Evolutionary conservation across 2,797 vertebrate genomes (phyloP), one percentile per base, ranked within the genome.

Genomic region (Orestias chungarensis): DNA sequence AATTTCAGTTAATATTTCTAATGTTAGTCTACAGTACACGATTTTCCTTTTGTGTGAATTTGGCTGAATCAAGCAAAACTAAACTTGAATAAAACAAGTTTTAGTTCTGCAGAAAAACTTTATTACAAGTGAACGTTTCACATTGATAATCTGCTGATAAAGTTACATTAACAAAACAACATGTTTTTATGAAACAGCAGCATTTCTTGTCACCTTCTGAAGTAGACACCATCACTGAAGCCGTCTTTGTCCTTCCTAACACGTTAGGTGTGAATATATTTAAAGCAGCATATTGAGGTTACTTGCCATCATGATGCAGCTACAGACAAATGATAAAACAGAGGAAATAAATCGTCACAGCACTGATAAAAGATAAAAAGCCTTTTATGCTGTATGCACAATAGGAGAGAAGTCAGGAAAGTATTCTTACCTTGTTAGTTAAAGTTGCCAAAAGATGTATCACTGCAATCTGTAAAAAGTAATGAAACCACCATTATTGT

Each of bases 211-310:
- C 49, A 44, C 0, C 43, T 3, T 12, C 62, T 20, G 4, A 70
- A 18, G 64, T 88, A 88, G 15, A 88, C 69, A 49, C 79, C 84
- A 0, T 78, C 75, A 49, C 3, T 66, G 1, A 4, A 0, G 23
- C 20, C 2, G 18, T 75, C 15, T 8, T 40, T 0, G 4, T 27
- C 17, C 68, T 66, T 78, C 69, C 79, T 17, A 78, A 23, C 57
- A 15, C 68, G 47, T 23, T 57, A 33, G 7, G n/a, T 35, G 43
- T 66, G 12, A 49, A 3, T 23, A 38, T 18, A 10, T n/a, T 43
- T 25, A 59, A 23, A 31, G 62, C 64, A 62, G 68, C 68, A 4
- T 66, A 71, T 42, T 66, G 43, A 18, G 43, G 23, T 4, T 61
- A 67, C n/a, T 62, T 54, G 0, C 42, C 49, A 49, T 47, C 59